A percentile compares a stretch with the other conserved stretches of the same genome.
These are phyloP conservation scores for Lophotriccus pileatus DNA, from an alignment of 2,797 vertebrate genomes.

Conservation along the genomic window DNA sequence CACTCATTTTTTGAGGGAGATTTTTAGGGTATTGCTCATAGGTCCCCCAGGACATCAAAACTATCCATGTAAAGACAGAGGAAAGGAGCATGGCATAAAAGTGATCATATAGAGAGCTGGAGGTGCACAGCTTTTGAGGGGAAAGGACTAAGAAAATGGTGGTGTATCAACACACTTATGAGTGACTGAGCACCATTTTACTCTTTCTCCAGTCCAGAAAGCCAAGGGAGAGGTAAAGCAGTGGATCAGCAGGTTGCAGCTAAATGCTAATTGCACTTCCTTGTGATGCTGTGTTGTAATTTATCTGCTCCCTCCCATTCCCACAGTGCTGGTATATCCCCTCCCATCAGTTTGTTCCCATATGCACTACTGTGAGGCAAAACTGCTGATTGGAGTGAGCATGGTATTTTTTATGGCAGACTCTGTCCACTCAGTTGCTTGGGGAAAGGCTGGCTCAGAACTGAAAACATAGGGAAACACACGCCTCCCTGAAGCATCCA, in stretches of 20 bases:
- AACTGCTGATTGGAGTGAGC: neutral
- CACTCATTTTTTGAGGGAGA: neutral
- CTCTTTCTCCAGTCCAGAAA: neutral
- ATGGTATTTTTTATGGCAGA: neutral
- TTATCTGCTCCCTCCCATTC: constrained; percentile 45
- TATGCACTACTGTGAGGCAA: neutral
- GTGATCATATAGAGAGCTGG: neutral
- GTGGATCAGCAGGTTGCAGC: neutral
- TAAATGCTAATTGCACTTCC: constrained; percentile 14
- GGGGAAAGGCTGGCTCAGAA: neutral
- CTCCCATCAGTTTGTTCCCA: constrained; percentile 35
- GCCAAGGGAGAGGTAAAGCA: neutral
- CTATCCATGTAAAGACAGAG: neutral
- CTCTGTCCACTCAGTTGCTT: neutral
- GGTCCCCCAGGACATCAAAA: neutral
- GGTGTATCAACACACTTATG: neutral
- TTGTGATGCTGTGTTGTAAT: neutral
- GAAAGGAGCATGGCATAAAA: neutral
- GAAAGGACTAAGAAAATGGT: neutral
- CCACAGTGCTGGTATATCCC: neutral
- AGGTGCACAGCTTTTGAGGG: neutral
- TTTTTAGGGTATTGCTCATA: neutral
- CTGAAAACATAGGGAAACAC: neutral
- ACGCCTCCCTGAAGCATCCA: neutral
- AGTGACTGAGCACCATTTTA: neutral